Evolutionary conservation across 2,888 invertebrate genomes (phyloP), one percentile per base, ranked within the genome.

Genomic region (Germaria angustata): DNA sequence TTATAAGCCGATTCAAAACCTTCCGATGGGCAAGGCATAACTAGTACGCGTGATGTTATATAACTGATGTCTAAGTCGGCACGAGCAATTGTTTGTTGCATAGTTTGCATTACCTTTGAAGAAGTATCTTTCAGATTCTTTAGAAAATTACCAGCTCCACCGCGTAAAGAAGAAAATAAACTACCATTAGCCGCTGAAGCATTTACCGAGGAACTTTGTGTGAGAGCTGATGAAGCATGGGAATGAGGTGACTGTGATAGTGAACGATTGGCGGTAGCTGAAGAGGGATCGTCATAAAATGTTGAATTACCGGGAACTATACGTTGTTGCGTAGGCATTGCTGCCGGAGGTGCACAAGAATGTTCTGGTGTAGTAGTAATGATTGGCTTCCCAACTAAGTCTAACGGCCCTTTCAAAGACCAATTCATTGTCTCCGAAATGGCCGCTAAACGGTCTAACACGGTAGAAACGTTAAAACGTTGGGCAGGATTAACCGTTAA

Each of bases 81-180:
- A 86, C 96, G 93, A 36, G 95, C 96, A 91, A 97, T 97, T 55
- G 95, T 95, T 94, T 97, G 97, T 90, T 97, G 97, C 85, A 99
- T 97, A 41, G 98, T 97, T 90, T 98, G 97, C 95, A 99, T 98
- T 49, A 99, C 98, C 93, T 98, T 98, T 41, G 95, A 95, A 20
- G 98, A 98, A 0, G 98, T 98, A 88, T 99, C 99, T 90, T 98
- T 98, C 32, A 99, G 92, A 89, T 98, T 98, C 88, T 97, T 98
- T 81, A 99, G 92, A 87, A 98, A 95, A 88, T 95, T 97, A 2
- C 98, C 97, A 22, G 98, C 98, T 63, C 98, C 98, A 24, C 98
- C 98, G 90, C 95, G 95, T 36, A 99, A 92, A 0, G 97, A 97
- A 2, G 96, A 95, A 91, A 97, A 96, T 24, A 97, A 90, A 28